A percentile compares a stretch with the other conserved stretches of the same genome.
phyloP scores from a whole-genome alignment of 2,113 vertebrate genomes.

The Dinomys branickii region DNA sequence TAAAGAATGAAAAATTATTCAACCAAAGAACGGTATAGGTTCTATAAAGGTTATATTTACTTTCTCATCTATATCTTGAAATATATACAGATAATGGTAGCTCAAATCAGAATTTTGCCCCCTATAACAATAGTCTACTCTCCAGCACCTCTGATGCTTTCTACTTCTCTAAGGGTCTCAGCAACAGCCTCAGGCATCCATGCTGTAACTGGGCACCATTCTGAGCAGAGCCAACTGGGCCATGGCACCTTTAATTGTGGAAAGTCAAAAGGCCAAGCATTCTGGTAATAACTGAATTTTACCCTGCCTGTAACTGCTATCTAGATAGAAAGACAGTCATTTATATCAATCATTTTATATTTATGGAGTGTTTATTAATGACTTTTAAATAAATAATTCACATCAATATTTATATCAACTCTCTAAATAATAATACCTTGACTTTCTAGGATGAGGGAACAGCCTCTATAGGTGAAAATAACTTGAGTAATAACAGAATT shows the following conservation, averaged over 20 bases:
- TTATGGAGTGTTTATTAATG: neutral
- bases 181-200: neutral
- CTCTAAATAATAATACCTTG: neutral
- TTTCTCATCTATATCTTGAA: neutral
- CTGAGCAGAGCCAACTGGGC: neutral
- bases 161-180: slow-evolving; percentile 15
- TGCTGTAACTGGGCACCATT: neutral
- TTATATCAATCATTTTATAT: neutral
- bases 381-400: neutral
- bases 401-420: neutral
- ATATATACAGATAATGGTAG: neutral
- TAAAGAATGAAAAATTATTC: neutral
- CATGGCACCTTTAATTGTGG: neutral
- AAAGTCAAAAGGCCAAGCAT: neutral
- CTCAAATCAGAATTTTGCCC: neutral
- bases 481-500: neutral
- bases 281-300: neutral
- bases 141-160: neutral
- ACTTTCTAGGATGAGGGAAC: neutral
- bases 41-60: neutral
- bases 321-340: slow-evolving; percentile 7
- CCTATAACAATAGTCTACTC: neutral
- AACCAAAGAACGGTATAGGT: neutral
- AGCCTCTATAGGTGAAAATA: neutral
- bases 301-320: neutral